Base-by-base conservation (phyloP, 2,113 vertebrate genomes). In the Epinephelus cyanopodus region DNA sequence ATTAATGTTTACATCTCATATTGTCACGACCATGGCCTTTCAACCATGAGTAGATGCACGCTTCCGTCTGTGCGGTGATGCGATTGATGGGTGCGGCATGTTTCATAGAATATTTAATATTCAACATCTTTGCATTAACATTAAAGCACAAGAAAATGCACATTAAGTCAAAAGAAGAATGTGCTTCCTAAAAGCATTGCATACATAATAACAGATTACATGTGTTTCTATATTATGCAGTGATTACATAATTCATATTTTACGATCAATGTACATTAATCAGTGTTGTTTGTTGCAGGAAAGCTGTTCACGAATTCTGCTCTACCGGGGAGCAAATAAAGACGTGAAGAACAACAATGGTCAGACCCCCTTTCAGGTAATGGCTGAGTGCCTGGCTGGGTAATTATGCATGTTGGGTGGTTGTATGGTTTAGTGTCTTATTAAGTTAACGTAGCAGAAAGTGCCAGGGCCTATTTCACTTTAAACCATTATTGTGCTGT, bases 311-410 rank as follows among this genome's bases (percentile, higher is more conserved):
- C 95, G 97, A 39, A 97, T 98, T 82, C 95, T 98, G 23, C 95
- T 98, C 7, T 98, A 98, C 81, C 91, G 97, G 6, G 97, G 97
- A 65, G 96, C 97, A 37, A 97, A 94, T 82, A 98, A 98, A 89
- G 97, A 97, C 18, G 95, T 96, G 73, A 97, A 97, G 89, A 98
- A 98, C 82, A 97, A 97, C 94, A 96, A 93, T 2, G 96, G 97
- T 15, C 97, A 98, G 94, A 98, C 96, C 0, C 94, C 97, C 12
- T 98, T 98, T 88, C 97, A 98, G 97, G 97, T 98, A 83, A 88
- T 70, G 45, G 52, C 68, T 66, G 64, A 64, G 21, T 60, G 74
- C 47, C 25, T 69, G 66, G 52, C 75, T 81, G 77, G 48, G 57
- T 81, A 63, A 86, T 81, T 82, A 67, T 54, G 78, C 37, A 0